Evolutionary conservation across 23 tunicate genomes (phyloP).

Genomic region (Trididemnum nubilum): DNA sequence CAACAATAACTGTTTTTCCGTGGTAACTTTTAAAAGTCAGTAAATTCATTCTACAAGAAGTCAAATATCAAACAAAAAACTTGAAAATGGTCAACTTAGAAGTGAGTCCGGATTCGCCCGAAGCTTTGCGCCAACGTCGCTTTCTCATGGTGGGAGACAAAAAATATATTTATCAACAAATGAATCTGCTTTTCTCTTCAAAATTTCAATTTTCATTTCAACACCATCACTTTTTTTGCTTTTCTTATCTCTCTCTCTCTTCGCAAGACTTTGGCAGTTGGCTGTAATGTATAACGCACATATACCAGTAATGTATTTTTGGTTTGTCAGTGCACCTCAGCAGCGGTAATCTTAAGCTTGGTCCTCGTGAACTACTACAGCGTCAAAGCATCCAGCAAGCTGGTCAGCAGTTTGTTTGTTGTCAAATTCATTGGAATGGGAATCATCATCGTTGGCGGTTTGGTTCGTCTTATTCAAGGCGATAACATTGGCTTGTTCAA

Average conservation of each 20-base stretch:
- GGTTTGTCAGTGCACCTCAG: conserved; percentile 23
- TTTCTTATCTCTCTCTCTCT: too few species aligned
- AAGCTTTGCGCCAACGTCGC: background rate
- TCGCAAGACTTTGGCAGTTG: too few species aligned
- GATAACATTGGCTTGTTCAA: conserved; percentile 50
- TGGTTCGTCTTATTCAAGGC: conserved; percentile 48
- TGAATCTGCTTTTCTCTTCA: too few species aligned
- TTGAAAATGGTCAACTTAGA: background rate
- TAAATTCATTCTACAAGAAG: background rate
- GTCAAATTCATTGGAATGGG: conserved; percentile 72
- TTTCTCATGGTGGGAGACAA: background rate
- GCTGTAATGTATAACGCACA: too few species aligned
- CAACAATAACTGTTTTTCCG: background rate
- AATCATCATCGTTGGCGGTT: conserved; percentile 66
- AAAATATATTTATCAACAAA: too few species aligned
- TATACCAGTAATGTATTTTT: too few species aligned
- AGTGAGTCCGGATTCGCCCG: background rate
- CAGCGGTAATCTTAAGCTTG: conserved; percentile 1
- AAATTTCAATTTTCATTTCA: too few species aligned
- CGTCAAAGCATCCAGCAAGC: conserved; percentile 46
- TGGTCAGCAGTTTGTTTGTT: conserved; percentile 35
- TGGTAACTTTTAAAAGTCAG: background rate
- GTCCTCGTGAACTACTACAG: conserved; percentile 41
- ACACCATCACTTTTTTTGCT: too few species aligned
- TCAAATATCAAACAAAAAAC: background rate